Conservation (phyloP, 2,888 invertebrate genomes). For the Phlogophora meticulosa region DNA sequence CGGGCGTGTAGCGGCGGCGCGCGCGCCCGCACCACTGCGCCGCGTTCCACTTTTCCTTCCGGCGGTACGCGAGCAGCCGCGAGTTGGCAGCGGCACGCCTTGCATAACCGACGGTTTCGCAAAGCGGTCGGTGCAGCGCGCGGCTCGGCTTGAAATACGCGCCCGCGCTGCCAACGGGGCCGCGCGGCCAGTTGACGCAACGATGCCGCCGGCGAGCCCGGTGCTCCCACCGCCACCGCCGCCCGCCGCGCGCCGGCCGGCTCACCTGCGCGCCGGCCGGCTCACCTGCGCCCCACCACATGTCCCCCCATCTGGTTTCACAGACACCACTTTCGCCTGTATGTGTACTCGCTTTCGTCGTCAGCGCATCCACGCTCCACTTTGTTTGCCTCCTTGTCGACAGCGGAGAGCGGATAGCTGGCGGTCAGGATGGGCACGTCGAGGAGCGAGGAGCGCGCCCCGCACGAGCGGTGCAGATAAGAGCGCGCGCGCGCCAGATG, state of each 20-base stretch:
- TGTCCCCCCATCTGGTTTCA: conserved; percentile 80
- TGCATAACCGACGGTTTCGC: conserved; percentile 91
- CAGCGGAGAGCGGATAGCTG: conserved; percentile 55
- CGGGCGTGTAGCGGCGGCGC: conserved; percentile 88
- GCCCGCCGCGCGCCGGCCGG: conserved; percentile 59
- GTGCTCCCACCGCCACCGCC: conserved; percentile 63
- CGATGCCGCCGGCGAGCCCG: conserved; percentile 64
- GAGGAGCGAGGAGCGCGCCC: conserved; percentile 63
- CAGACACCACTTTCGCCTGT: conserved; percentile 87
- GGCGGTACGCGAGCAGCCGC: conserved; percentile 86
- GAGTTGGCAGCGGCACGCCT: conserved; percentile 90
- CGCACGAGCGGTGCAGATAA: conserved; percentile 76
- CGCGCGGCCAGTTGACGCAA: conserved; percentile 82
- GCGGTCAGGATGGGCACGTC: conserved; percentile 64
- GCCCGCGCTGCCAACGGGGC: conserved; percentile 84
- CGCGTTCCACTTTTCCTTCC: conserved; percentile 91
- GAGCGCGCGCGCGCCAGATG: conserved; percentile 81
- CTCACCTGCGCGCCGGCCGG: conserved; percentile 74
- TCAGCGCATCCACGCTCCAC: conserved; percentile 77
- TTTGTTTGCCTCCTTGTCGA: conserved; percentile 59
- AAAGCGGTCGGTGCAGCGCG: conserved; percentile 89
- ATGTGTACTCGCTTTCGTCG: conserved; percentile 84
- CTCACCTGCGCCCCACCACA: conserved; percentile 79
- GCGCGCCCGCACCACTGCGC: conserved; percentile 89
- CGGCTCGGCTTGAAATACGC: conserved; percentile 88